Conservation (phyloP, 2,113 vertebrate genomes). For the Equus przewalskii region DNA sequence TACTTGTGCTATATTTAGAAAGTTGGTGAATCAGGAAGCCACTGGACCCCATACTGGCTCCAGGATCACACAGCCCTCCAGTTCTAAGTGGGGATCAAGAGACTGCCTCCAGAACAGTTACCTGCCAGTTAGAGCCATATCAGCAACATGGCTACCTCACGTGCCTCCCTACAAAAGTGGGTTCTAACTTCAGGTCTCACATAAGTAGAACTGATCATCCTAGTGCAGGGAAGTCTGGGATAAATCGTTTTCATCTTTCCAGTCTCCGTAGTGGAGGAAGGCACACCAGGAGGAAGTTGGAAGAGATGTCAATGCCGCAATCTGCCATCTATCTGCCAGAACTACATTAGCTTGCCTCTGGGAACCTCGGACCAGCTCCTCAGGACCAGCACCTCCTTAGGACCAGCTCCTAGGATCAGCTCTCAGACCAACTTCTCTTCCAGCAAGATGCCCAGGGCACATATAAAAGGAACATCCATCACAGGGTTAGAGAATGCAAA, state of each 20-base stretch:
- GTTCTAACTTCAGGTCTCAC: background rate
- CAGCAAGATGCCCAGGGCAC: background rate
- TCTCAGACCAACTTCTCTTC: background rate
- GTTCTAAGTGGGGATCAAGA: background rate
- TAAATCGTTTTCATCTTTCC: background rate
- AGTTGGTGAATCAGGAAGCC: background rate
- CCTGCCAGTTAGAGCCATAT: background rate
- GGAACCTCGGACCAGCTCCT: background rate
- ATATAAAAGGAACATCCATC: background rate
- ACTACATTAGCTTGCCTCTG: background rate
- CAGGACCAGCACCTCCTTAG: background rate
- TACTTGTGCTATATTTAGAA: background rate
- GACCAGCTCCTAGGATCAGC: background rate
- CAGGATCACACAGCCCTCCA: background rate
- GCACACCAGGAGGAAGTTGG: background rate
- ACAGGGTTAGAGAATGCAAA: background rate
- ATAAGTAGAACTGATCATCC: background rate
- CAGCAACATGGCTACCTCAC: background rate
- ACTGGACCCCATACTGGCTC: background rate
- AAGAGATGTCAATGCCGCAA: background rate
- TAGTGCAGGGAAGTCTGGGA: background rate
- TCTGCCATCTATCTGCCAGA: background rate
- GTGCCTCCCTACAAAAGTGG: background rate
- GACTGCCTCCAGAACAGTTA: background rate
- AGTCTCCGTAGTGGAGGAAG: background rate